Conservation (phyloP, 2,888 invertebrate genomes). For the Macaria liturata region DNA sequence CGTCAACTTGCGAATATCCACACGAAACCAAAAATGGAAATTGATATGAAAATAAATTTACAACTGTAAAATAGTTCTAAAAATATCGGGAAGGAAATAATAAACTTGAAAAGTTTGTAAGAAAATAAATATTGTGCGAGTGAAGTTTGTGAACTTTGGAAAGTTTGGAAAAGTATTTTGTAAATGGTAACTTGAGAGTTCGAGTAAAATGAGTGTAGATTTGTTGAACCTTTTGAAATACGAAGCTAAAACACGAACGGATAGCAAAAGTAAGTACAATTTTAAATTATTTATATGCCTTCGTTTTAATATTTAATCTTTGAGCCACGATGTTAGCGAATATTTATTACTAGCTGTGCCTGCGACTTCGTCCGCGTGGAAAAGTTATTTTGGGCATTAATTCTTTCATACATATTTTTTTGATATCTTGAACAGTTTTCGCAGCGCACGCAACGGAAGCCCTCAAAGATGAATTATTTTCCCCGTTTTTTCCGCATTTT, state of each 20-base stretch:
- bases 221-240: conserved; percentile 58
- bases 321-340: no score
- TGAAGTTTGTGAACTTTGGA: conserved; percentile 21
- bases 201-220: conserved; percentile 68
- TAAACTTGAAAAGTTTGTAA: not conserved
- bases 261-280: conserved; percentile 55
- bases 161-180: conserved; percentile 32
- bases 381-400: no score
- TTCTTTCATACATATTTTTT: no score
- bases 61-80: not conserved
- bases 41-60: not conserved
- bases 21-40: not conserved
- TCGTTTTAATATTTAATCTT: no score
- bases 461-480: no score
- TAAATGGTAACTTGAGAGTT: conserved; percentile 36
- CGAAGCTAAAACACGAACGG: conserved; percentile 51
- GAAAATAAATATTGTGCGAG: conserved; percentile 8
- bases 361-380: no score
- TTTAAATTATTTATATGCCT: no score
- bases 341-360: no score
- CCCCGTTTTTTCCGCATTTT: no score
- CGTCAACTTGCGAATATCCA: conserved; percentile 45
- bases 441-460: no score
- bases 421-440: no score
- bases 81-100: not conserved